Base-by-base conservation (phyloP, 1,140 invertebrate species). In the Himalopsyche phryganea region DNA sequence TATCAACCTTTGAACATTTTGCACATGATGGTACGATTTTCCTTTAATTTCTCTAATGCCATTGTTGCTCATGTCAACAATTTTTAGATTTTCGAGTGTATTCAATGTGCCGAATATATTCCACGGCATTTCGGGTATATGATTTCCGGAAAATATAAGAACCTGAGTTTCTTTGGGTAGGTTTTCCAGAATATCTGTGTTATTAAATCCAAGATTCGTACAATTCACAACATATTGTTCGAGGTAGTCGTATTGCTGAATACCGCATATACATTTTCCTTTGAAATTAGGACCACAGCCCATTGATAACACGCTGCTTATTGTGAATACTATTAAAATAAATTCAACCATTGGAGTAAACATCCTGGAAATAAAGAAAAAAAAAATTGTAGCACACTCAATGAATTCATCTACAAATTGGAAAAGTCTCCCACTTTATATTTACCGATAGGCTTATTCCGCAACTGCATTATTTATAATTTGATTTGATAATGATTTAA, bases 61-160 rank as follows among this genome's bases (percentile, higher is more conserved):
- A 68, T 92, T 92, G 57, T 82, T 86, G 17, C 84, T 87, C 85
- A 92, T 86, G 63, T 92, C 88, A 19, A 91, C 84, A 1, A 85
- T 79, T 57, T 78, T 78, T 14, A 92, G 68, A 33, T 83, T 73
- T 28, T 78, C 81, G 36, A 85, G 74, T 38, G 73, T 74, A 36
- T 83, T 81, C 17, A 80, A 69, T 36, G 73, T 81, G 1, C 88
- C 88, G 67, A 91, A 89, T 1, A 91, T 74, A 67, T 91, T 91
- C 74, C 80, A 82, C 1, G 85, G 86, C 38, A 91, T 66, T 50
- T 80, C 76, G 6, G 76, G 69, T 2, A 91, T 73, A 38, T 77
- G 71, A 63, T 91, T 91, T 7, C 89, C 89, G 2, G 82, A 85
- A 61, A 90, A 91, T 61, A 91, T 85, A 1, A 91, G 72, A 1